Conservation (phyloP, 1,140 invertebrate species). For the Dermatophagoides farinae region DNA sequence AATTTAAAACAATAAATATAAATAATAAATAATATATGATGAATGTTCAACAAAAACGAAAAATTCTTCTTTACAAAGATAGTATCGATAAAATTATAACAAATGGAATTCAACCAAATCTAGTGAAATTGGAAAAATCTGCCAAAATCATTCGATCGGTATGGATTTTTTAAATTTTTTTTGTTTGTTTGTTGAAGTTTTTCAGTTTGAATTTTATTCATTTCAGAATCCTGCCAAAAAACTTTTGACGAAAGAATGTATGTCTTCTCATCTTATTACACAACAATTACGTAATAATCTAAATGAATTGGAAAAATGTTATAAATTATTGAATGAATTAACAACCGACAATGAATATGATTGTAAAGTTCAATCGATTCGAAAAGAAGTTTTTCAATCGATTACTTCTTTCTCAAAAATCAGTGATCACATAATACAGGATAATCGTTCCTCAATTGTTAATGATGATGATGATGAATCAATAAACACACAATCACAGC, state of each 20-base stretch:
- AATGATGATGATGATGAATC: too few species aligned
- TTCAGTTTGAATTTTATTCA: too few species aligned
- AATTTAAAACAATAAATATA: not conserved
- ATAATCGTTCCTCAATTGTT: too few species aligned
- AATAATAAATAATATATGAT: not conserved
- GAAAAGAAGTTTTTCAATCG: not conserved
- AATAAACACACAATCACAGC: too few species aligned
- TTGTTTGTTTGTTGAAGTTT: not conserved
- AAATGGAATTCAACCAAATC: not conserved
- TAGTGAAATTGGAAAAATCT: not conserved
- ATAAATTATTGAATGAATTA: not conserved
- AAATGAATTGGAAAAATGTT: slow-evolving; percentile 3
- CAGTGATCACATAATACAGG: too few species aligned
- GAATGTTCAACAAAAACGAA: not conserved
- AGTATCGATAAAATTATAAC: not conserved
- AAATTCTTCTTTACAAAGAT: not conserved
- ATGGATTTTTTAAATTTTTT: not conserved
- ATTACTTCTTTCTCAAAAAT: too few species aligned
- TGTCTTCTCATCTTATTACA: not conserved
- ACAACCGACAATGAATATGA: not conserved
- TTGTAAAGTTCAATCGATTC: not conserved
- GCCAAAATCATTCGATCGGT: not conserved
- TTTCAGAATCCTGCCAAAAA: not conserved
- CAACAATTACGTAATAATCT: not conserved
- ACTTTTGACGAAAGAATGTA: not conserved